A percentile compares a stretch with the other conserved stretches of the same genome.
Conservation (phyloP, 2,113 vertebrate species). For the Canis aureus region DNA sequence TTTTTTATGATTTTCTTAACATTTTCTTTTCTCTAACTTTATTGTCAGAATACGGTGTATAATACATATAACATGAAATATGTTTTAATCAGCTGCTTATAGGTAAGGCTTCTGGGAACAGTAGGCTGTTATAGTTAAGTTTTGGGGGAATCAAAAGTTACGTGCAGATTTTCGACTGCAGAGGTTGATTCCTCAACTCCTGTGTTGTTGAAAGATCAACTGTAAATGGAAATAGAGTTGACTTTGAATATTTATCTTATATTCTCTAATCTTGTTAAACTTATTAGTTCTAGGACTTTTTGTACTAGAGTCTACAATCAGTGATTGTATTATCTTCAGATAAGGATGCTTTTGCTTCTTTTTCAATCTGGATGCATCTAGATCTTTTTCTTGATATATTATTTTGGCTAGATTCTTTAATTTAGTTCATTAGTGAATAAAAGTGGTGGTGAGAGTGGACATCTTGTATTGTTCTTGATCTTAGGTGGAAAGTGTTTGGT, state of each 20-base stretch:
- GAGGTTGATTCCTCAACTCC: background rate
- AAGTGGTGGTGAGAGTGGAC: background rate
- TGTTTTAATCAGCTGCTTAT: background rate
- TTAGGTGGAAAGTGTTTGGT: background rate
- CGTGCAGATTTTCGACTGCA: background rate
- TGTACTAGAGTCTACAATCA: background rate
- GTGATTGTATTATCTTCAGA: background rate
- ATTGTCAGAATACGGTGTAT: background rate
- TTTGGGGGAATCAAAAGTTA: background rate
- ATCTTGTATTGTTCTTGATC: background rate
- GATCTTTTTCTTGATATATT: slow-evolving; percentile 2
- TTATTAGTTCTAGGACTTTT: background rate
- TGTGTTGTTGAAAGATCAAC: background rate
- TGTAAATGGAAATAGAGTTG: background rate
- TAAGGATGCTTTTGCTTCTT: slow-evolving; percentile 19
- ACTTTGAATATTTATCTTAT: slow-evolving; percentile 41
- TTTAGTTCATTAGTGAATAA: background rate
- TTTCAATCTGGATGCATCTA: background rate
- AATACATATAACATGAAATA: background rate
- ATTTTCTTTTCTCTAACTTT: background rate
- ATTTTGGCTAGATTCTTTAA: background rate
- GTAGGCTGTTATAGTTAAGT: background rate
- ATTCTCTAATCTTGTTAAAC: background rate
- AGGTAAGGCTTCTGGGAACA: background rate
- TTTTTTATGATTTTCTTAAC: background rate